A percentile compares a stretch with the other conserved stretches of the same genome.
Evolutionary conservation across 2,113 vertebrate genomes (phyloP).

Genomic region (Pelodiscus sinensis): DNA sequence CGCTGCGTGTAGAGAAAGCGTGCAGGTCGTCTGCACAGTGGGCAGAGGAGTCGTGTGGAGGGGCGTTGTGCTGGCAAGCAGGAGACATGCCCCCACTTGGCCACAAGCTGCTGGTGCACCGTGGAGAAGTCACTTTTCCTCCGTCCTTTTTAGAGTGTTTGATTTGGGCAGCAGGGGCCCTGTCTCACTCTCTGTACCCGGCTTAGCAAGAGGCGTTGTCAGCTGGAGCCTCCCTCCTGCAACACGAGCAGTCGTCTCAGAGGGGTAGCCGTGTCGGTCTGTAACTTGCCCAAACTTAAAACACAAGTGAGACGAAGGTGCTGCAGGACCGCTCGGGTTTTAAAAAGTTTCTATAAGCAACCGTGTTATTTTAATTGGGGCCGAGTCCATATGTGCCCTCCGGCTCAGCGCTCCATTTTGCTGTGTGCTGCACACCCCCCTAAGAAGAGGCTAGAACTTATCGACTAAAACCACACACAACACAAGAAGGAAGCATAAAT

Average conservation of each 20-base stretch:
- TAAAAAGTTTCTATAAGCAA: too few relatives aligned
- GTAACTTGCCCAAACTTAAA: too few relatives aligned
- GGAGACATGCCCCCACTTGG: not conserved
- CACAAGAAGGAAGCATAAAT: not conserved
- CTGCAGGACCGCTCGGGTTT: too few relatives aligned
- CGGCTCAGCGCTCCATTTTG: not conserved
- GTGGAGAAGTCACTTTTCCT: not conserved
- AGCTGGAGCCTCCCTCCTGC: fast-evolving
- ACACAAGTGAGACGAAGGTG: too few relatives aligned
- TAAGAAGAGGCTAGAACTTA: not conserved
- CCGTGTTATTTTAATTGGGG: not conserved
- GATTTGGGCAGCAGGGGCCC: not conserved
- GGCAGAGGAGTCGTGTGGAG: fast-evolving
- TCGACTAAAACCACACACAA: not conserved
- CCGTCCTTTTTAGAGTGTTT: not conserved
- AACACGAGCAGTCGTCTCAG: too few relatives aligned
- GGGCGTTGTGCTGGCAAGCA: not conserved
- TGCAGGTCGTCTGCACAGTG: not conserved
- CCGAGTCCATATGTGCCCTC: not conserved
- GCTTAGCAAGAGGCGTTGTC: fast-evolving
- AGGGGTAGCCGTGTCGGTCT: too few relatives aligned
- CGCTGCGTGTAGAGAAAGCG: fast-evolving
- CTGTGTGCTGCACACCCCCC: not conserved
- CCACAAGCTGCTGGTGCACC: not conserved
- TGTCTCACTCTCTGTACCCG: not conserved